phyloP scores from a whole-genome alignment of 1,140 invertebrate genomes.

The Lasaia peninsularis region DNA sequence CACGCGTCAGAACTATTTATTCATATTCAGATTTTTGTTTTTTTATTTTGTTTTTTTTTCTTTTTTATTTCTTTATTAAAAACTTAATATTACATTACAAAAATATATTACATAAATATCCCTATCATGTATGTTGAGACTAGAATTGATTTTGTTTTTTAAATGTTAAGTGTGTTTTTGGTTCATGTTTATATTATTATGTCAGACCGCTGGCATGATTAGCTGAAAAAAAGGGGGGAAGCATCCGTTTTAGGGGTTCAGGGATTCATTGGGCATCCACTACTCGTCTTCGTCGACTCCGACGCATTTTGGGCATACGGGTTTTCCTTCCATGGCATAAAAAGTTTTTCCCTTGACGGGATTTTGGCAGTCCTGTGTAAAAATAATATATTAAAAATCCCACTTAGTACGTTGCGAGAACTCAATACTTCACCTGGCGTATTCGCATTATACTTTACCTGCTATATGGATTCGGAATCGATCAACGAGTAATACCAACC shows the following conservation, averaged over 20 bases:
- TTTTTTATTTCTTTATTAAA: conserved; percentile 69
- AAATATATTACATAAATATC: conserved; percentile 71
- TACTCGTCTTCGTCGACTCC: conserved; percentile 92
- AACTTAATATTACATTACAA: conserved; percentile 60
- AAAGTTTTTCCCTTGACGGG: conserved; percentile 95
- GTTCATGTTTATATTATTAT: background rate
- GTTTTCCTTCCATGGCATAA: conserved; percentile 95
- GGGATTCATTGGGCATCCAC: conserved; percentile 68
- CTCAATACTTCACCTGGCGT: conserved; percentile 63
- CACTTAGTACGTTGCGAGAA: conserved; percentile 19
- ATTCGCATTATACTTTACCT: conserved; percentile 31
- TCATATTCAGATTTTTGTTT: conserved; percentile 51
- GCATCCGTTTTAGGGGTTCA: conserved; percentile 39
- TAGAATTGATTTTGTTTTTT: conserved; percentile 36
- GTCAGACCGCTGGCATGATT: conserved; percentile 41
- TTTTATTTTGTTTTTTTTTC: conserved; percentile 75
- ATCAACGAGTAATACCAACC: conserved; percentile 82
- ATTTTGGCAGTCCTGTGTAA: conserved; percentile 92
- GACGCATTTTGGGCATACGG: conserved; percentile 92
- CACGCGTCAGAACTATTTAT: conserved; percentile 26
- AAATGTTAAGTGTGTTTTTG: conserved; percentile 31
- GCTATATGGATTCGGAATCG: conserved; percentile 18
- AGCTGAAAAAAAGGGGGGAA: conserved; percentile 70
- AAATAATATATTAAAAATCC: conserved; percentile 35
- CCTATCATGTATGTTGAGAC: conserved; percentile 54